These are phyloP conservation scores for Diachasma alloeum DNA, from an alignment of 1,140 invertebrate genomes.

Conservation along the genomic window DNA sequence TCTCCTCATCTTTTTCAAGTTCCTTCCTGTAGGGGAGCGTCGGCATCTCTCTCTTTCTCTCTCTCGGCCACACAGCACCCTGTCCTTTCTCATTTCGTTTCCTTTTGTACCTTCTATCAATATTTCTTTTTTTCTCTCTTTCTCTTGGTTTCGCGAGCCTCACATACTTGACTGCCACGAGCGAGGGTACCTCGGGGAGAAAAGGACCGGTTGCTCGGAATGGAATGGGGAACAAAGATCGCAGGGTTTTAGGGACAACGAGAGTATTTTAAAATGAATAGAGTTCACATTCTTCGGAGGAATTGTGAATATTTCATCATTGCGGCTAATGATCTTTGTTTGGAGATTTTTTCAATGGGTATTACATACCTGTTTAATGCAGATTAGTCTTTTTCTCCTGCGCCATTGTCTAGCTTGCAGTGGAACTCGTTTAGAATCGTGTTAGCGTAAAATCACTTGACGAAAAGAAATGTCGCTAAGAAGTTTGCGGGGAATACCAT, in stretches of 20 bases:
- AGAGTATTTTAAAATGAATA: background rate
- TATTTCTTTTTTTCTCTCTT: conserved; percentile 15
- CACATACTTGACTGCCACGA: conserved; percentile 61
- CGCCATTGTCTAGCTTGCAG: background rate
- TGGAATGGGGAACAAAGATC: conserved; percentile 5
- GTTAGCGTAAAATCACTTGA: background rate
- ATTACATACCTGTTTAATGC: background rate
- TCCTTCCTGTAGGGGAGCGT: background rate
- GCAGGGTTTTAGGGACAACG: background rate
- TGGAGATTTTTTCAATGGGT: background rate
- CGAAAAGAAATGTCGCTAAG: background rate
- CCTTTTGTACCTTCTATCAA: conserved; percentile 24
- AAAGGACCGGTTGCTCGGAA: background rate
- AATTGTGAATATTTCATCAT: background rate
- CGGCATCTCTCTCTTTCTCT: background rate
- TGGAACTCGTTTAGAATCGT: background rate
- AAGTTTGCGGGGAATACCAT: background rate
- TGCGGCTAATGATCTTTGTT: background rate
- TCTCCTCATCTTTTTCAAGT: conserved; percentile 9
- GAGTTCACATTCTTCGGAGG: background rate
- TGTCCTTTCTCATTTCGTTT: conserved; percentile 26
- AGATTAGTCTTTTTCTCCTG: background rate
- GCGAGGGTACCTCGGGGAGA: conserved; percentile 35
- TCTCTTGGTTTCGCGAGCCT: conserved; percentile 37
- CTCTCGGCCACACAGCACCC: background rate